These are phyloP conservation scores for Xylota segnis DNA, from an alignment of 2,888 invertebrate species.

Conservation along the genomic window DNA sequence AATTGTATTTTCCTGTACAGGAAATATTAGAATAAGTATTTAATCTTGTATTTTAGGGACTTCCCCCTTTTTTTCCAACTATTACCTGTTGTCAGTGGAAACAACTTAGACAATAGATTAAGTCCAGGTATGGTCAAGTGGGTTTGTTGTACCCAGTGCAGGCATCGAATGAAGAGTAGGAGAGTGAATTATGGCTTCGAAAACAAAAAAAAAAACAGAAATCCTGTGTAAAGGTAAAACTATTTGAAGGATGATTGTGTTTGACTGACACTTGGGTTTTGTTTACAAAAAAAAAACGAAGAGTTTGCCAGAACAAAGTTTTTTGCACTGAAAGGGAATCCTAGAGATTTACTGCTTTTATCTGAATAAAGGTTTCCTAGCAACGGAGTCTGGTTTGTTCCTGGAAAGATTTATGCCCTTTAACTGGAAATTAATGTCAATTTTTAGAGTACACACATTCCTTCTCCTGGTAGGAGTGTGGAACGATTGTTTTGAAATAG, in stretches of 20 bases:
- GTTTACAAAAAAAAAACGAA: no score
- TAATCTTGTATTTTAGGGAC: not conserved
- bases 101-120: not conserved
- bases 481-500: no score
- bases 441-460: no score
- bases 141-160: not conserved
- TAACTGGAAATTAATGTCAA: not conserved
- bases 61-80: not conserved
- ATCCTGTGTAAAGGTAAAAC: no score
- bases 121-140: not conserved
- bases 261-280: no score
- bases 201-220: no score
- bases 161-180: no score
- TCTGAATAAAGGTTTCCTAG: not conserved
- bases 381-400: not conserved
- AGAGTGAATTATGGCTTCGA: no score
- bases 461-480: no score
- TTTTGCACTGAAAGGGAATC: not conserved
- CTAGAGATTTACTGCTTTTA: not conserved
- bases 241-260: no score
- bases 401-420: not conserved
- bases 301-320: no score
- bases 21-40: not conserved
- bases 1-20: not conserved
- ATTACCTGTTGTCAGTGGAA: not conserved